Evolutionary conservation across 2,797 vertebrate genomes (phyloP).

Genomic region (Ceryle rudis): DNA sequence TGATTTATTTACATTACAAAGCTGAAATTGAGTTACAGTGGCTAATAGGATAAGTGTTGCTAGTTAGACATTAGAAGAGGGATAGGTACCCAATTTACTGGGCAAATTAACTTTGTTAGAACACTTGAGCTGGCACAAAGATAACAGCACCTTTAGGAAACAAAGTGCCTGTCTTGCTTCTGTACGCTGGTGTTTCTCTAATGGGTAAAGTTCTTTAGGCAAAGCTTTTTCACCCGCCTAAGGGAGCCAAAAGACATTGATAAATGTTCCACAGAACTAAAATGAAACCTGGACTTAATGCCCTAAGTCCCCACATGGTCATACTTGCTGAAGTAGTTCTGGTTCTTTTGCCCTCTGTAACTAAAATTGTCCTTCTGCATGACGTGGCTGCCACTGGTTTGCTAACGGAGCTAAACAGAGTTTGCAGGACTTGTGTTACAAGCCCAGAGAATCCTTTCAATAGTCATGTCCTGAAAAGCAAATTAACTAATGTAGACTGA

Average conservation of each 20-base stretch:
- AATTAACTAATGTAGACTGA: background rate
- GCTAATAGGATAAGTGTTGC: background rate
- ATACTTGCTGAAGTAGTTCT: background rate
- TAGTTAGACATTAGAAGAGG: background rate
- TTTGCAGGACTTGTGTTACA: background rate
- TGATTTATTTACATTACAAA: constrained; percentile 5
- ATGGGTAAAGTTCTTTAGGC: background rate
- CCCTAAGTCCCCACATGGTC: background rate
- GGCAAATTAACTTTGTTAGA: constrained; percentile 24
- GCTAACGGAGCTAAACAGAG: background rate
- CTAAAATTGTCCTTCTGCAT: background rate
- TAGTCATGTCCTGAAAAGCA: background rate
- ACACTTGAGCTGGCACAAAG: background rate
- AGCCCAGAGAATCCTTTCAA: background rate
- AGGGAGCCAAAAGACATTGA: background rate
- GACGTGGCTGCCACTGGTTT: background rate
- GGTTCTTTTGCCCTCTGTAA: background rate
- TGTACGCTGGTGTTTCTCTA: background rate
- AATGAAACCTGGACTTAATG: background rate
- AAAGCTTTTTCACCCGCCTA: background rate
- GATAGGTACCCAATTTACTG: background rate
- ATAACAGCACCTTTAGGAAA: background rate
- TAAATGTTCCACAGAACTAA: background rate
- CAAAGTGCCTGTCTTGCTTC: background rate
- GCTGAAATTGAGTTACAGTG: background rate